Conservation (phyloP, 1,140 invertebrate species). For the Pristionchus pacificus region DNA sequence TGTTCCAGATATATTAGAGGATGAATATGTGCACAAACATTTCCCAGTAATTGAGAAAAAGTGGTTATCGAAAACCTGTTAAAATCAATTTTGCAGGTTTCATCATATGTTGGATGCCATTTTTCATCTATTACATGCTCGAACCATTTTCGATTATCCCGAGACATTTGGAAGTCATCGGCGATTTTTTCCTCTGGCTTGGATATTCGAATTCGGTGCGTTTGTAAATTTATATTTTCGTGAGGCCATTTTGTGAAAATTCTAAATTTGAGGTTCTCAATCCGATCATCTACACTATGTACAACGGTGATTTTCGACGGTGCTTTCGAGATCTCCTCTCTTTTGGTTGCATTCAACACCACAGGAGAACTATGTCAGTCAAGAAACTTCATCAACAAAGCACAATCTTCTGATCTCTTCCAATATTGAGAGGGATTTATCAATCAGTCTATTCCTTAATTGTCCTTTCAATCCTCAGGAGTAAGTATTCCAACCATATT, state of each 20-base stretch:
- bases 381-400: conserved; percentile 56
- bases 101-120: conserved; percentile 62
- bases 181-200: conserved; percentile 59
- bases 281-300: conserved; percentile 62
- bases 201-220: conserved; percentile 61
- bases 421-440: too few species aligned
- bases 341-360: conserved; percentile 54
- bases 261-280: conserved; percentile 57
- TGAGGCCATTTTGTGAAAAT: not conserved
- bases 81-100: conserved; percentile 59
- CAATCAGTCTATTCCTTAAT: too few species aligned
- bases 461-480: too few species aligned
- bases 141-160: conserved; percentile 58
- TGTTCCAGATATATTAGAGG: too few species aligned
- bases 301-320: conserved; percentile 62
- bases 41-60: too few species aligned
- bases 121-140: conserved; percentile 61
- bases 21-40: too few species aligned
- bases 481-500: too few species aligned
- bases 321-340: conserved; percentile 59
- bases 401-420: conserved; percentile 49
- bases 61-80: too few species aligned
- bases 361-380: conserved; percentile 54
- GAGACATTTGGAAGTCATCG: conserved; percentile 44
- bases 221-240: not conserved